A percentile compares a stretch with the other conserved stretches of the same genome.
These are phyloP conservation scores for Numenius arquata DNA, from an alignment of 2,113 vertebrate genomes.

Conservation along the genomic window DNA sequence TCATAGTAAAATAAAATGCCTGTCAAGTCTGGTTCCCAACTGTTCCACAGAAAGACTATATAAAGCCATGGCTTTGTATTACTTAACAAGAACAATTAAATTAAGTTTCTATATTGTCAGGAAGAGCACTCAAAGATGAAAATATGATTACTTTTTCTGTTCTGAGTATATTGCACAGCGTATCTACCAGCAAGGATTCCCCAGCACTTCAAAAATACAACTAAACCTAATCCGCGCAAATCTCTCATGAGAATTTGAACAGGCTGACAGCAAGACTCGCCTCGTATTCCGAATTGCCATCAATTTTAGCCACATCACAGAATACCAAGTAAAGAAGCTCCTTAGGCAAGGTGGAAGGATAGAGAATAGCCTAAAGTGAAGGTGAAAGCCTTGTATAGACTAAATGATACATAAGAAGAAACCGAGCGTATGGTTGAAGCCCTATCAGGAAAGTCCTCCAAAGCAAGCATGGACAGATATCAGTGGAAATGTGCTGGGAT, in stretches of 20 bases:
- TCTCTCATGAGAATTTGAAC: neutral
- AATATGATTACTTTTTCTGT: neutral
- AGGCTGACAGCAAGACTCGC: neutral
- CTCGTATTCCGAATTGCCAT: neutral
- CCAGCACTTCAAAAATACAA: neutral
- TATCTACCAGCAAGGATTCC: neutral
- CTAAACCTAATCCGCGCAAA: neutral
- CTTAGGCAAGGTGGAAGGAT: neutral
- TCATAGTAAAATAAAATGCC: neutral
- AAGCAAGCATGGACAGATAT: neutral
- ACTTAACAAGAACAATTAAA: neutral
- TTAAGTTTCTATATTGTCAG: neutral
- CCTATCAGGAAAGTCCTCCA: neutral
- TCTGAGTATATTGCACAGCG: neutral
- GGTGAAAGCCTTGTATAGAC: neutral
- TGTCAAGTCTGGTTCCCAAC: neutral
- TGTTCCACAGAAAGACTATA: too few relatives aligned
- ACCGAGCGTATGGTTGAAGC: neutral
- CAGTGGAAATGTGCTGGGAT: accelerated
- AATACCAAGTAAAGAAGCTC: neutral
- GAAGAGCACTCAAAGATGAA: neutral
- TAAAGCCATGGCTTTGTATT: accelerated
- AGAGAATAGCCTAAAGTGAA: neutral
- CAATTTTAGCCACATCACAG: neutral
- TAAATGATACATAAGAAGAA: neutral